Conservation (phyloP, 2,888 invertebrate species). For the Charanyca ferruginea region DNA sequence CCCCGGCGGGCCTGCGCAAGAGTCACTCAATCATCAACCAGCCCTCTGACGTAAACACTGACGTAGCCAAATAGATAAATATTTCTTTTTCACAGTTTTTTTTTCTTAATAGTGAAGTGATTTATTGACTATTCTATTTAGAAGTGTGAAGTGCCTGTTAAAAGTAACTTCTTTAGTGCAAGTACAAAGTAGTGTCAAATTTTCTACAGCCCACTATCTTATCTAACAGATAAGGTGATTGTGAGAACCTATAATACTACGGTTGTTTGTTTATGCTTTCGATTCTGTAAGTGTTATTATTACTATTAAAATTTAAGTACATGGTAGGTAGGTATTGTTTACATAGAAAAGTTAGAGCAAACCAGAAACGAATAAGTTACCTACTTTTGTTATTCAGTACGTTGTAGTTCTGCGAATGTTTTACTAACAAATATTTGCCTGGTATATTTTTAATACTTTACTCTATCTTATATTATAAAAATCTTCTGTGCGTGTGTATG, state of each 20-base stretch:
- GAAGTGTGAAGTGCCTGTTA: slow-evolving; percentile 17
- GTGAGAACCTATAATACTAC: background rate
- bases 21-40: slow-evolving; percentile 76
- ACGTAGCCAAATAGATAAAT: slow-evolving; percentile 20
- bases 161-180: background rate
- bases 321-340: too few species aligned
- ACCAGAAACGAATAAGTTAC: too few species aligned
- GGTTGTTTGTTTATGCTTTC: background rate
- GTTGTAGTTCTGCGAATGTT: slow-evolving; percentile 3
- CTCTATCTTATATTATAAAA: too few species aligned
- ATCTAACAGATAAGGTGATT: slow-evolving; percentile 8
- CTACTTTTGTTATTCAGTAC: too few species aligned
- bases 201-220: background rate
- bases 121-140: slow-evolving; percentile 11
- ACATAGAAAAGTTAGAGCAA: too few species aligned
- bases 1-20: slow-evolving; percentile 75
- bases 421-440: too few species aligned
- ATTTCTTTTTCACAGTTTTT: background rate
- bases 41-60: slow-evolving; percentile 71
- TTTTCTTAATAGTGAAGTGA: slow-evolving; percentile 23
- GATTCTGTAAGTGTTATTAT: slow-evolving; percentile 21
- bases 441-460: too few species aligned
- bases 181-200: background rate
- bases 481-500: too few species aligned
- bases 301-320: background rate